These are phyloP conservation scores for Coelopa frigida DNA, from an alignment of 1,140 invertebrate species.

Conservation along the genomic window DNA sequence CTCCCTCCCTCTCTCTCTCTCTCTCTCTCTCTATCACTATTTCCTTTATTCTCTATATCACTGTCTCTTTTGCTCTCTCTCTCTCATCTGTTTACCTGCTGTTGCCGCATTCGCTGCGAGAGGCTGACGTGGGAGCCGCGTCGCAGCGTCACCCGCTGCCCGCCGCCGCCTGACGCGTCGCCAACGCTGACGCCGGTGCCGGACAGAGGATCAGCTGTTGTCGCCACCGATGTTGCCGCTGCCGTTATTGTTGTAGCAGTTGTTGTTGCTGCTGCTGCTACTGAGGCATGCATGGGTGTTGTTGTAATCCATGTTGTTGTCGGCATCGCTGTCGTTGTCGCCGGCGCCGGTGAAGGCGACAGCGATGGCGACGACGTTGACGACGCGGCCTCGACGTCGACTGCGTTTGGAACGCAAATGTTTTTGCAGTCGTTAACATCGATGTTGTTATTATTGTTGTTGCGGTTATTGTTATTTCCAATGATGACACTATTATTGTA, in stretches of 20 bases:
- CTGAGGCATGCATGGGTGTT: background rate
- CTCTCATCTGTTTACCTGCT: slow-evolving; percentile 38
- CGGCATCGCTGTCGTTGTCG: background rate
- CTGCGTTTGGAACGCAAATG: background rate
- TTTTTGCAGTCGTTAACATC: slow-evolving; percentile 1
- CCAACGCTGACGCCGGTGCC: background rate
- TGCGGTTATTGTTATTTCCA: slow-evolving; percentile 13
- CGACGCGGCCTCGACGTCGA: slow-evolving; percentile 13
- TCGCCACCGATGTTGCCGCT: slow-evolving; percentile 7
- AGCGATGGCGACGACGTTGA: too few species aligned
- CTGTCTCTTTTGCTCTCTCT: too few species aligned
- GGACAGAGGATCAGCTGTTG: background rate
- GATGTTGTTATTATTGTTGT: slow-evolving; percentile 17
- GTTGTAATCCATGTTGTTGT: background rate
- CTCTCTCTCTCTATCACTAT: too few species aligned
- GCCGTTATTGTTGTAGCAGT: background rate
- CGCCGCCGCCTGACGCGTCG: background rate
- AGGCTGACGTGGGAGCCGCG: slow-evolving; percentile 32
- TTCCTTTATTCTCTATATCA: too few species aligned
- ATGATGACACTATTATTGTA: slow-evolving; percentile 22
- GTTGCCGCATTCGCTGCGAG: slow-evolving; percentile 40
- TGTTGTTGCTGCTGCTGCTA: background rate
- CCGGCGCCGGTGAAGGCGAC: slow-evolving; percentile 21
- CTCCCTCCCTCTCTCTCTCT: too few species aligned
- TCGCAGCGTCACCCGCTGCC: slow-evolving; percentile 12